Conservation (phyloP, 1,140 invertebrate species). For the Camponotus vicinus region DNA sequence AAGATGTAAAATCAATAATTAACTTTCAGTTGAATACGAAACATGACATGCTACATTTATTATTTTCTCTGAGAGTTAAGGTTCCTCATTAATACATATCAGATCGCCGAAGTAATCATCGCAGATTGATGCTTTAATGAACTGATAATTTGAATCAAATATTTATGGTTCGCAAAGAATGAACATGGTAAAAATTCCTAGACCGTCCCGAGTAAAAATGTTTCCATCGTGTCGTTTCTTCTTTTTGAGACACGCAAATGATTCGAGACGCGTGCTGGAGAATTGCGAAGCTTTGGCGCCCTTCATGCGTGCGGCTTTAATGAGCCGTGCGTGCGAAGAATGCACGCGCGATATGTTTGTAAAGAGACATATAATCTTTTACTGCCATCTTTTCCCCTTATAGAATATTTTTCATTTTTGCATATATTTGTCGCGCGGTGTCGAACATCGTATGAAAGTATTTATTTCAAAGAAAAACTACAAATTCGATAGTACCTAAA, state of each 20-base stretch:
- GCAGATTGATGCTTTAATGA: constrained; percentile 16
- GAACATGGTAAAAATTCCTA: constrained; percentile 1
- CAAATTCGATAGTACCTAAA: neutral
- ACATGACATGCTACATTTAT: constrained; percentile 13
- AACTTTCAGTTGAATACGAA: neutral
- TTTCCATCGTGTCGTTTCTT: constrained; percentile 8
- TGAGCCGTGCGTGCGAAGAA: constrained; percentile 56
- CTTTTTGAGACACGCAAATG: constrained; percentile 29
- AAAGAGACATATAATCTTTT: constrained; percentile 21
- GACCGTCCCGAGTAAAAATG: neutral
- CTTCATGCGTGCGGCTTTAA: constrained; percentile 59
- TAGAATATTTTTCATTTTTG: neutral
- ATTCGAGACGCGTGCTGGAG: constrained; percentile 11
- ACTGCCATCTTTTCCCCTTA: neutral
- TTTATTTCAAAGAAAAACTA: neutral
- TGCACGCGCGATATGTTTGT: constrained; percentile 7
- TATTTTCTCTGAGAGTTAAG: constrained; percentile 39
- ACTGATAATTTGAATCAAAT: constrained; percentile 43
- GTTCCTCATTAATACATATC: constrained; percentile 25
- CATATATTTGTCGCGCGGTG: neutral
- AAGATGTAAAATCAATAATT: constrained; percentile 39
- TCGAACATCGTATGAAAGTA: neutral
- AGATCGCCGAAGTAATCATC: constrained; percentile 34
- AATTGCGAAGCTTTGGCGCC: constrained; percentile 22
- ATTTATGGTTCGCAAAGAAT: constrained; percentile 44